These are phyloP conservation scores for Beris chalybata DNA, from an alignment of 2,888 invertebrate genomes.

Conservation along the genomic window DNA sequence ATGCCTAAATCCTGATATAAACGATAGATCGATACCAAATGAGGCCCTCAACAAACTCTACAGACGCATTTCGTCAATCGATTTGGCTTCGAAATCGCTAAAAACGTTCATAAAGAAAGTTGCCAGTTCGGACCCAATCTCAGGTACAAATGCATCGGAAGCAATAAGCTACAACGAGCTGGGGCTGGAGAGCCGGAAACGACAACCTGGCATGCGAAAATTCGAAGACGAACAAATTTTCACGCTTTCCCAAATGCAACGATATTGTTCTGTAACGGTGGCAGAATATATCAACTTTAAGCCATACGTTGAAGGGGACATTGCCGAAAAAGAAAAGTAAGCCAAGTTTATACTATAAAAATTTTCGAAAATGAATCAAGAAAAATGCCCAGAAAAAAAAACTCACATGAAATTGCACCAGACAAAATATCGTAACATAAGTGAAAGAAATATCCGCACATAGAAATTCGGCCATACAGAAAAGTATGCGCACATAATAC, in stretches of 20 bases:
- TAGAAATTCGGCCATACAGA: too few species aligned
- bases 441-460: too few species aligned
- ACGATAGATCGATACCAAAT: slow-evolving; percentile 44
- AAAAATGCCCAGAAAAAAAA: too few species aligned
- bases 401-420: too few species aligned
- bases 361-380: too few species aligned
- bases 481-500: too few species aligned
- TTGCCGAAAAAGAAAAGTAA: slow-evolving; percentile 53
- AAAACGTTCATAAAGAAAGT: slow-evolving; percentile 49
- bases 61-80: slow-evolving; percentile 49
- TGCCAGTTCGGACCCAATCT: slow-evolving; percentile 48
- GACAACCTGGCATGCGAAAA: slow-evolving; percentile 52
- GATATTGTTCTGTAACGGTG: slow-evolving; percentile 53
- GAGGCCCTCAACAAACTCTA: slow-evolving; percentile 49
- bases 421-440: too few species aligned
- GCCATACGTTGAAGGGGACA: slow-evolving; percentile 52
- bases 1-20: slow-evolving; percentile 45
- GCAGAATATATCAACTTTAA: slow-evolving; percentile 53
- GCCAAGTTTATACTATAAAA: slow-evolving; percentile 36
- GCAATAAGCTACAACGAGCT: slow-evolving; percentile 49
- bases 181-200: slow-evolving; percentile 47
- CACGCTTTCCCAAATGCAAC: slow-evolving; percentile 52
- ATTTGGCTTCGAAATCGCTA: slow-evolving; percentile 50
- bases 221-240: slow-evolving; percentile 53
- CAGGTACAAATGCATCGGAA: slow-evolving; percentile 50